Conservation (phyloP, 2,113 vertebrate species). For the Festucalex cinctus region DNA sequence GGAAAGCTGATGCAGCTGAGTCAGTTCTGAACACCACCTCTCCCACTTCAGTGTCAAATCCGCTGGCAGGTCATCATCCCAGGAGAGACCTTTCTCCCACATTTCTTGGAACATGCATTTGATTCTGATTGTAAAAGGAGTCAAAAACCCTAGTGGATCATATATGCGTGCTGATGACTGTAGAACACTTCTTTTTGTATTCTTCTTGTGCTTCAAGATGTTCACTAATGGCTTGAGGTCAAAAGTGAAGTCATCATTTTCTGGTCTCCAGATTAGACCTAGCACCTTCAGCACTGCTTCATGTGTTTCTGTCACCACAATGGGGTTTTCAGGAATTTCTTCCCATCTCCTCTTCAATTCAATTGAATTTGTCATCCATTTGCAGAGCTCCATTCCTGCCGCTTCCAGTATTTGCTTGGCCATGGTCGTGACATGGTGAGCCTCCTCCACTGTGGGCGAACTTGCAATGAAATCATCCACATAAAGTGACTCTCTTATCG, state of each 20-base stretch:
- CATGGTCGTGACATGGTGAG: not conserved
- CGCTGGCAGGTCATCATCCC: not conserved
- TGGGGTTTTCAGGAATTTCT: not conserved
- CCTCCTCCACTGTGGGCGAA: not conserved
- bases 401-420: conserved; percentile 14
- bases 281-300: conserved; percentile 26
- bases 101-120: not conserved
- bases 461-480: conserved; percentile 7
- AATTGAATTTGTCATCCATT: conserved; percentile 15
- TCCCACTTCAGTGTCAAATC: not conserved
- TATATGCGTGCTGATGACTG: not conserved
- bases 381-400: conserved; percentile 13
- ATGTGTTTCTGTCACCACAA: not conserved
- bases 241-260: conserved; percentile 21
- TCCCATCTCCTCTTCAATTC: conserved; percentile 7
- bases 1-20: not conserved
- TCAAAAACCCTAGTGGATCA: not conserved
- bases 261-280: conserved; percentile 15
- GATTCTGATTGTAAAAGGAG: not conserved
- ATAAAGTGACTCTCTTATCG: too few relatives aligned
- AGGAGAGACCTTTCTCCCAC: not conserved
- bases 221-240: conserved; percentile 3
- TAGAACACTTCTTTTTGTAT: conserved; percentile 20
- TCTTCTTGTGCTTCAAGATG: conserved; percentile 2
- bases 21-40: not conserved